These are phyloP conservation scores for Phrixothrix hirtus DNA, from an alignment of 2,888 invertebrate species.

Conservation along the genomic window DNA sequence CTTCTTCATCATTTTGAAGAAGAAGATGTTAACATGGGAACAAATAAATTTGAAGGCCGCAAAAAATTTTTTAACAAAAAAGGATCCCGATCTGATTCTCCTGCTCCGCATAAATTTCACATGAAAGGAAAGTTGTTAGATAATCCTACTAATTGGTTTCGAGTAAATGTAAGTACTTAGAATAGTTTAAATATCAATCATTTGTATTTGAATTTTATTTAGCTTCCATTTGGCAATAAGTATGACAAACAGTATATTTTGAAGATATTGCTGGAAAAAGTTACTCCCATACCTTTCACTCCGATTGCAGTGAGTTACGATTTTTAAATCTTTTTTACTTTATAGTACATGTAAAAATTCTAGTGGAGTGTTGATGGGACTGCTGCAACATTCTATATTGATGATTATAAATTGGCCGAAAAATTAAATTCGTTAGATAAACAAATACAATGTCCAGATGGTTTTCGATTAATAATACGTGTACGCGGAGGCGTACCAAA, in stretches of 20 bases:
- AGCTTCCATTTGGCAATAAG: slow-evolving; percentile 72
- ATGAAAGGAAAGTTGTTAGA: slow-evolving; percentile 58
- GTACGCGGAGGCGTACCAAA: slow-evolving; percentile 67
- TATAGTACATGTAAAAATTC: slow-evolving; percentile 25
- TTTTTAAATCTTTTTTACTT: not conserved
- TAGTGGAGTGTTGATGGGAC: slow-evolving; percentile 64
- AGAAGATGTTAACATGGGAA: slow-evolving; percentile 67
- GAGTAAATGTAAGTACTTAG: slow-evolving; percentile 63
- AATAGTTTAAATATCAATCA: slow-evolving; percentile 8
- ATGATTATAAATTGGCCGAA: slow-evolving; percentile 73
- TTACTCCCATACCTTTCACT: slow-evolving; percentile 69
- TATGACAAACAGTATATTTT: slow-evolving; percentile 72
- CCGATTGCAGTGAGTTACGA: slow-evolving; percentile 61
- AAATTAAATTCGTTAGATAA: slow-evolving; percentile 69
- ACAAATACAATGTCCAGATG: slow-evolving; percentile 73
- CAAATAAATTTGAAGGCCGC: slow-evolving; percentile 38
- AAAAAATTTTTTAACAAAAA: slow-evolving; percentile 31
- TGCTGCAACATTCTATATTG: slow-evolving; percentile 75
- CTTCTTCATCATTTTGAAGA: slow-evolving; percentile 58
- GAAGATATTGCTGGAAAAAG: slow-evolving; percentile 62
- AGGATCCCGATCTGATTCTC: slow-evolving; percentile 58
- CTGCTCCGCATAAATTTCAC: slow-evolving; percentile 51
- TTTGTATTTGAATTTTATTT: slow-evolving; percentile 19
- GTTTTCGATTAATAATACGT: slow-evolving; percentile 68
- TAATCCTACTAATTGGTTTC: slow-evolving; percentile 69